Evolutionary conservation across 2,797 vertebrate species (phyloP).

Genomic region (Enteromius paludinosus): DNA sequence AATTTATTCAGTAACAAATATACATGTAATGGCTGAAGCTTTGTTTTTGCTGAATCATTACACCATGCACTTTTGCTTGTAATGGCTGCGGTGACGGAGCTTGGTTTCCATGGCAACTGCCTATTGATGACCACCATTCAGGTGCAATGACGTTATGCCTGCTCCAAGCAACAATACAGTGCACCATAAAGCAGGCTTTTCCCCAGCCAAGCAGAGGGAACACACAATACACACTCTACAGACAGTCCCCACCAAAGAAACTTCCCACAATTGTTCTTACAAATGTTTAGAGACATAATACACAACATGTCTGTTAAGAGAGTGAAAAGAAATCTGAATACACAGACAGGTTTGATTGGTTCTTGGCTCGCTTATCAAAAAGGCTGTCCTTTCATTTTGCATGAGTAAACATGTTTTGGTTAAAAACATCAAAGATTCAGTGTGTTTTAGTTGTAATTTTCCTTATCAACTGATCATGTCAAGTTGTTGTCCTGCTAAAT

Average conservation of each 20-base stretch:
- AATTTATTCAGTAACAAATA: slow-evolving; percentile 67
- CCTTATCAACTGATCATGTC: slow-evolving; percentile 1
- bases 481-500: slow-evolving; percentile 2
- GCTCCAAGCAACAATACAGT: slow-evolving; percentile 47
- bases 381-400: slow-evolving; percentile 15
- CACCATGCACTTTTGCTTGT: slow-evolving; percentile 47
- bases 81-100: slow-evolving; percentile 54
- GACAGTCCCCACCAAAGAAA: neutral
- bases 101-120: slow-evolving; percentile 60
- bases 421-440: slow-evolving; percentile 11
- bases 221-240: slow-evolving; percentile 12
- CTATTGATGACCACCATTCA: slow-evolving; percentile 56
- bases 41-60: slow-evolving; percentile 55
- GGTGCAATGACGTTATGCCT: slow-evolving; percentile 56
- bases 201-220: slow-evolving; percentile 16
- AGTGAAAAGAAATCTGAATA: slow-evolving; percentile 17
- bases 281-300: slow-evolving; percentile 3
- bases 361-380: neutral
- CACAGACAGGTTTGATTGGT: neutral
- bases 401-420: slow-evolving; percentile 8
- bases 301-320: slow-evolving; percentile 8
- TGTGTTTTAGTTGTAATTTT: slow-evolving; percentile 10
- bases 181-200: slow-evolving; percentile 40
- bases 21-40: slow-evolving; percentile 56
- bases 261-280: slow-evolving; percentile 5